Base-by-base conservation (phyloP, 2,888 invertebrate species). In the Deilephila porcellus region DNA sequence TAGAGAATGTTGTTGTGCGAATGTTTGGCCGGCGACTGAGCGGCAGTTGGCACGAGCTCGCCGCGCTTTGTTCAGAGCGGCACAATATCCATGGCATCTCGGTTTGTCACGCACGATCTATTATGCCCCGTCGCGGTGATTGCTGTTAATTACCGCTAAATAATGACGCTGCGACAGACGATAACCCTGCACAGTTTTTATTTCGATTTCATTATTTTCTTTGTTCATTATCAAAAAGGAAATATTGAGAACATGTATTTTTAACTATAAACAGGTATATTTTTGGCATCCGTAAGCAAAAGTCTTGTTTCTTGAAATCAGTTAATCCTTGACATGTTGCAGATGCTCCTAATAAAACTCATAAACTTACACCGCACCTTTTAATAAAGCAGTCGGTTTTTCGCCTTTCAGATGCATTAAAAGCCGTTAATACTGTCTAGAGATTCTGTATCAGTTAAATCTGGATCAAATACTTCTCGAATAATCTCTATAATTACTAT, bases 21-120 rank as follows among this genome's bases (percentile, higher is more conserved):
- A 83, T 88, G 91, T 88, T 90, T 87, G 84, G 86, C 79, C 76
- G 86, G 78, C 81, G 85, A 92, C 91, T 91, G 91, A 90, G 84
- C 86, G 77, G 64, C 29, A 25, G 85, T 84, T 83, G 82, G 86
- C 91, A 88, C 88, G 80, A 81, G 77, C 78, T 82, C 82, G 85
- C 83, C 84, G 86, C 85, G 88, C 88, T 88, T 90, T 92, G 90
- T 90, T 91, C 87, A 78, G 82, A 17, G 85, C 78, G 83, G 84
- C 84, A 86, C 86, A 86, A 87, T 89, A 87, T 86, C 85, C 85
- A 86, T 73, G 70, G 81, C 76, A 72, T 81, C 77, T 76, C 75
- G 72, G 76, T 77, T 78, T 85, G 90, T 89, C 89, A 91, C 87
- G 85, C 80, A 82, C 81, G 78, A 82, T 79, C 82, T 80, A 83